These are phyloP conservation scores for Leptopilina boulardi DNA, from an alignment of 1,140 invertebrate genomes.

Conservation along the genomic window DNA sequence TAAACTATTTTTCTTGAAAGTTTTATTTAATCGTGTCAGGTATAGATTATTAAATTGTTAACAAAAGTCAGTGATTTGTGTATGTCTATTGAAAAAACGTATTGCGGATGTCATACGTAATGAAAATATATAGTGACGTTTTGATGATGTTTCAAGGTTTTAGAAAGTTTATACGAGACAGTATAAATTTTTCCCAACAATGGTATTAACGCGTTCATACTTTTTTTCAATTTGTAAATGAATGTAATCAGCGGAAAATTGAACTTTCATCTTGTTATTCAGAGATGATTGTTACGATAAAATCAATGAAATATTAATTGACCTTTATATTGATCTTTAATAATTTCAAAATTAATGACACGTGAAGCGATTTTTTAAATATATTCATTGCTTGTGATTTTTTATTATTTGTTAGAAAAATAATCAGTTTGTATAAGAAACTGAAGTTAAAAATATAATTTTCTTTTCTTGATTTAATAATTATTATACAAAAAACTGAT, in stretches of 20 bases:
- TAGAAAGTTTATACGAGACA: background rate
- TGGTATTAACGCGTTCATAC: background rate
- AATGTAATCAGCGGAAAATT: background rate
- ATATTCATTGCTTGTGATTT: background rate
- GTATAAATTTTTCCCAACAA: background rate
- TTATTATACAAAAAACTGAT: no score
- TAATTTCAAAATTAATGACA: background rate
- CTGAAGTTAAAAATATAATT: no score
- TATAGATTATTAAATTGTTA: slow-evolving; percentile 22
- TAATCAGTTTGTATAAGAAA: no score
- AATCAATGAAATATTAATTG: slow-evolving; percentile 17
- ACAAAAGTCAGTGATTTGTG: background rate
- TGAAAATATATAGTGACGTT: background rate
- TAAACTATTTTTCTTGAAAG: slow-evolving; percentile 20
- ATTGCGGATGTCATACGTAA: slow-evolving; percentile 6
- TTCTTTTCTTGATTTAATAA: no score
- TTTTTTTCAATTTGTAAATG: background rate
- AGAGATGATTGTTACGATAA: background rate
- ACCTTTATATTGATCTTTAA: slow-evolving; percentile 16
- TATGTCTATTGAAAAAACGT: slow-evolving; percentile 12
- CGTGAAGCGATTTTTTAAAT: background rate
- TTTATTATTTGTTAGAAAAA: background rate
- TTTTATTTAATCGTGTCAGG: slow-evolving; percentile 2
- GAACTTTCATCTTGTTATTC: slow-evolving; percentile 27
- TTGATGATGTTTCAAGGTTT: background rate